Conservation (phyloP, 2,888 invertebrate species). For the Desoria tigrina region DNA sequence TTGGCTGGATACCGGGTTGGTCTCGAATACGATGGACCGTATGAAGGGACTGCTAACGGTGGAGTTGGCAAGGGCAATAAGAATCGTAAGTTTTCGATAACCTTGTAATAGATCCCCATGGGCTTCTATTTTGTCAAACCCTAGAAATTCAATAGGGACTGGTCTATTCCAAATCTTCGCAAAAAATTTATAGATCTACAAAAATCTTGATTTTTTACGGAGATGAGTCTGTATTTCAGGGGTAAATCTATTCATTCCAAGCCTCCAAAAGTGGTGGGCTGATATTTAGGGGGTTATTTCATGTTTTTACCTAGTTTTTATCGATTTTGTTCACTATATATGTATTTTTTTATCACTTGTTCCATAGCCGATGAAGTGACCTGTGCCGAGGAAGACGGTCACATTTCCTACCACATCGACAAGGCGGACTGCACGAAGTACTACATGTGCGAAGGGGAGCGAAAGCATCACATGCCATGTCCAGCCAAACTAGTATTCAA, state of each 20-base stretch:
- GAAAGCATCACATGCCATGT: constrained; percentile 92
- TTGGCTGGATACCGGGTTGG: constrained; percentile 77
- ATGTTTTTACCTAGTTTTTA: too few species aligned
- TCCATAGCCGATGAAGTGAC: constrained; percentile 77
- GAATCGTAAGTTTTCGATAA: constrained; percentile 34
- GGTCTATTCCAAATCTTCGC: too few species aligned
- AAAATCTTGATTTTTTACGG: too few species aligned
- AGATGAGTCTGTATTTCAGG: too few species aligned
- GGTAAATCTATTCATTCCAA: too few species aligned
- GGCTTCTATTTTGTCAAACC: too few species aligned
- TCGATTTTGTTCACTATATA: not conserved
- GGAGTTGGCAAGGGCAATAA: constrained; percentile 62
- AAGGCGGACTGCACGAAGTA: constrained; percentile 90
- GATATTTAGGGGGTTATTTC: too few species aligned
- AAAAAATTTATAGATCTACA: too few species aligned
- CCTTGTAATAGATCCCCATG: too few species aligned
- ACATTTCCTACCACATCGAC: constrained; percentile 89
- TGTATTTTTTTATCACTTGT: not conserved
- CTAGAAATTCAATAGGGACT: not conserved
- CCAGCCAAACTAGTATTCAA: constrained; percentile 90
- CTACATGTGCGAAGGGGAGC: constrained; percentile 93
- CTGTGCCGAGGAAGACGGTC: constrained; percentile 92
- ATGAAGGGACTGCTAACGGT: constrained; percentile 68
- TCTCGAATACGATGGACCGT: constrained; percentile 82
- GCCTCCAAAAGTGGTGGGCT: too few species aligned